Percentiles rank a stretch among this genome's conserved stretches.
Conservation (phyloP, 2,888 invertebrate species). For the Drosophila colorata region DNA sequence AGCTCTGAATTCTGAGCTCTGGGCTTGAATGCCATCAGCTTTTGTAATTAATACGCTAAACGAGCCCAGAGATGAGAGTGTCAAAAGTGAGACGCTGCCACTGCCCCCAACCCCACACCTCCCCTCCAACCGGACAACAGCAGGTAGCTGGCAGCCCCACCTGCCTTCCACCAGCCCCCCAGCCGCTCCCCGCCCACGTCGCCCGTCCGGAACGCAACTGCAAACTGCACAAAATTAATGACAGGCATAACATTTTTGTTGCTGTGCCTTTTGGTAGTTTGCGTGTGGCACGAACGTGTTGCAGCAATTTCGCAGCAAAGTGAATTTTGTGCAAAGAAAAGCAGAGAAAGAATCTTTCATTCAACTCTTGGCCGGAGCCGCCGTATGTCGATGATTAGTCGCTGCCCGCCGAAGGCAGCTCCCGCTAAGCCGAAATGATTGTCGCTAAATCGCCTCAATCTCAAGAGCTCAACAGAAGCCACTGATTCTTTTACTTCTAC, state of each 20-base stretch:
- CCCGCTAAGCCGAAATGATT: constrained; percentile 9
- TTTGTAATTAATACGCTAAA: constrained; percentile 51
- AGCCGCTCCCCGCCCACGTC: too few species aligned
- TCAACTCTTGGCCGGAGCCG: constrained; percentile 8
- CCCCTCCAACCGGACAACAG: background rate
- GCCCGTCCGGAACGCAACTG: constrained; percentile 20
- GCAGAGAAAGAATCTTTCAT: constrained; percentile 3
- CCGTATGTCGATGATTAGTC: constrained; percentile 45
- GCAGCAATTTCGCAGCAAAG: constrained; percentile 31
- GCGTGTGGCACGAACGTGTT: constrained; percentile 46
- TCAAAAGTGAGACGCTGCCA: constrained; percentile 9
- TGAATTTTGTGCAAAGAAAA: constrained; percentile 31
- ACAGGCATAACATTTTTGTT: constrained; percentile 56
- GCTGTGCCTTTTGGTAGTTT: constrained; percentile 9
- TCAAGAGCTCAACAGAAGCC: constrained; percentile 9
- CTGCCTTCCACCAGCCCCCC: too few species aligned
- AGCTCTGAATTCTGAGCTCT: constrained; percentile 1
- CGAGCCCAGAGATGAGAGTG: constrained; percentile 5
- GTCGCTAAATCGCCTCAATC: constrained; percentile 28
- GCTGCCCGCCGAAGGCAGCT: constrained; percentile 12
- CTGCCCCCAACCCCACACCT: background rate
- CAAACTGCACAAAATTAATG: constrained; percentile 67
- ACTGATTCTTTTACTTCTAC: background rate
- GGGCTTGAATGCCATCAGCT: constrained; percentile 18
- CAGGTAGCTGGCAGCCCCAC: background rate